A percentile compares a stretch with the other conserved stretches of the same genome.
Evolutionary conservation across 2,888 invertebrate genomes (phyloP).

Genomic region (Pomacea canaliculata): DNA sequence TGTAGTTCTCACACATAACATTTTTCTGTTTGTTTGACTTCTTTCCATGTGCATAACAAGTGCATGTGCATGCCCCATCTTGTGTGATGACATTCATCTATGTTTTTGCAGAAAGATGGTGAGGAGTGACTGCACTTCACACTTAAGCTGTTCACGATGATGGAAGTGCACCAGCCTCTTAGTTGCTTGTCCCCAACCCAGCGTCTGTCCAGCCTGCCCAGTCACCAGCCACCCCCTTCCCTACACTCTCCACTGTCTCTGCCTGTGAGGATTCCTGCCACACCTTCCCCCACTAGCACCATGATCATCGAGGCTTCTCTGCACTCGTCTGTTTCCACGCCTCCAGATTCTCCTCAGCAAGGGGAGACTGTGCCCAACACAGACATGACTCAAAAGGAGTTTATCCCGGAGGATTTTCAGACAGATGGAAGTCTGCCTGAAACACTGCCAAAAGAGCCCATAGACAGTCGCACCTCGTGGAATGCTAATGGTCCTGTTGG

Average conservation of each 20-base stretch:
- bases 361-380: conserved; percentile 31
- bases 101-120: conserved; percentile 14
- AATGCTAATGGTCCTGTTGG: background rate
- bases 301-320: conserved; percentile 34
- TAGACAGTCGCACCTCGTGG: conserved; percentile 10
- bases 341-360: conserved; percentile 35
- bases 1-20: no score
- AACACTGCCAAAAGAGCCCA: background rate
- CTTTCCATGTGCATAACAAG: no score
- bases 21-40: no score
- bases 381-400: conserved; percentile 3
- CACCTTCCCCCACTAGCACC: conserved; percentile 6
- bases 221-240: conserved; percentile 23
- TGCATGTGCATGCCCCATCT: no score
- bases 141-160: conserved; percentile 27
- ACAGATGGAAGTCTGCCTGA: conserved; percentile 1
- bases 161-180: conserved; percentile 27
- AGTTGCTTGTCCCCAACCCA: conserved; percentile 30
- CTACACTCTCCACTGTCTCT: conserved; percentile 10
- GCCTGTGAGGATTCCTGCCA: conserved; percentile 3
- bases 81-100: background rate
- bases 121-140: conserved; percentile 6
- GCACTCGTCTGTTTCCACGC: conserved; percentile 28
- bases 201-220: conserved; percentile 26
- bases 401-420: conserved; percentile 7